Conservation (phyloP, 1,140 invertebrate genomes). For the Mizuhopecten yessoensis region DNA sequence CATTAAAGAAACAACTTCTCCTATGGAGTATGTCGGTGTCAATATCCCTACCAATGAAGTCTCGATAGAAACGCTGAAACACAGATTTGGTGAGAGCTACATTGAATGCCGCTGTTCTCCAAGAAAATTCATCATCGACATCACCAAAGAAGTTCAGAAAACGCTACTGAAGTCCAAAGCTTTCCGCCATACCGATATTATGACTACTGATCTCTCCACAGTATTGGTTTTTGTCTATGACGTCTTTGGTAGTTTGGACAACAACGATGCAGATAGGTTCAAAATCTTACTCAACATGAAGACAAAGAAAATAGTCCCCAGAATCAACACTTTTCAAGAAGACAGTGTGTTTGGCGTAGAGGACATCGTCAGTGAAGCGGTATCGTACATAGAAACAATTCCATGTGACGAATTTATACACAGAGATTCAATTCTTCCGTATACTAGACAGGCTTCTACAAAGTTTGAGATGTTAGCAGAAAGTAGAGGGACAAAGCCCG, state of each 20-base stretch:
- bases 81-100: slow-evolving; percentile 55
- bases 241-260: neutral
- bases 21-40: slow-evolving; percentile 48
- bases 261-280: neutral
- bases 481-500: neutral
- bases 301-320: neutral
- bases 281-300: slow-evolving; percentile 50
- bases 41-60: slow-evolving; percentile 48
- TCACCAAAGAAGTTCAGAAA: slow-evolving; percentile 60
- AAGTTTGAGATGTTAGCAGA: neutral
- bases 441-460: neutral
- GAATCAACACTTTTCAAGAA: slow-evolving; percentile 48
- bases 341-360: slow-evolving; percentile 24
- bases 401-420: neutral
- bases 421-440: neutral
- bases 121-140: slow-evolving; percentile 62
- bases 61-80: slow-evolving; percentile 42
- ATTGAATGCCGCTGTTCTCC: slow-evolving; percentile 60
- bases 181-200: neutral
- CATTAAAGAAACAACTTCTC: neutral
- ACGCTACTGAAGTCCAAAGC: neutral
- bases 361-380: slow-evolving; percentile 25
- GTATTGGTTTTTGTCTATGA: slow-evolving; percentile 53
- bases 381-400: slow-evolving; percentile 44
- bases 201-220: neutral